Percentiles rank a stretch among this genome's conserved stretches.
These are phyloP conservation scores for Sterna hirundo DNA, from an alignment of 2,113 vertebrate genomes.

Conservation along the genomic window DNA sequence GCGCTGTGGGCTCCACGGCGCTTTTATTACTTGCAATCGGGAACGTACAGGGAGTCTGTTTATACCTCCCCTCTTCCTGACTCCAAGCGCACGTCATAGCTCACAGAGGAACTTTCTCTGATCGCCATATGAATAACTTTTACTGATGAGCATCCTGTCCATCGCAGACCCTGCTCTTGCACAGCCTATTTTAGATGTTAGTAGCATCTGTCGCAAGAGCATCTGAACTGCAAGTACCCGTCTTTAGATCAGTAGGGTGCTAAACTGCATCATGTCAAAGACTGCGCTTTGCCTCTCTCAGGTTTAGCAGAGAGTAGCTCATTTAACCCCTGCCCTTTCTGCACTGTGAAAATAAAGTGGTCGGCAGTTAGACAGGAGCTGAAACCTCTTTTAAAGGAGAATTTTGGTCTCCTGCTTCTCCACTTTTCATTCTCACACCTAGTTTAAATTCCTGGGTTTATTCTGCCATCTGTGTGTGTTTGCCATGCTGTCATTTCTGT, in stretches of 20 bases:
- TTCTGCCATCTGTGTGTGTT: neutral
- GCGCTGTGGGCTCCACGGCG: neutral
- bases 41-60: neutral
- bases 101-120: neutral
- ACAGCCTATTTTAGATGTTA: neutral
- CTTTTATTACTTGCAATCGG: rapidly evolving
- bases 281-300: neutral
- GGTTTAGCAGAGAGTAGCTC: neutral
- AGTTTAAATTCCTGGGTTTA: neutral
- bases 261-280: neutral
- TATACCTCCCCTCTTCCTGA: neutral
- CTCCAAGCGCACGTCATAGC: neutral
- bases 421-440: neutral
- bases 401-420: neutral
- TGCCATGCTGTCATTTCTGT: neutral
- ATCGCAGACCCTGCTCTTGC: neutral
- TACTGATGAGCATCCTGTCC: neutral
- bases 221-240: neutral
- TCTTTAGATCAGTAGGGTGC: neutral
- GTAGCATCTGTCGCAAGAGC: neutral
- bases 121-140: neutral
- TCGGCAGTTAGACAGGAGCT: neutral
- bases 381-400: neutral
- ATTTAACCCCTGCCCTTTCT: neutral
- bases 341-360: neutral